Conservation (phyloP, 2,113 vertebrate species). For the Salminus brasiliensis region DNA sequence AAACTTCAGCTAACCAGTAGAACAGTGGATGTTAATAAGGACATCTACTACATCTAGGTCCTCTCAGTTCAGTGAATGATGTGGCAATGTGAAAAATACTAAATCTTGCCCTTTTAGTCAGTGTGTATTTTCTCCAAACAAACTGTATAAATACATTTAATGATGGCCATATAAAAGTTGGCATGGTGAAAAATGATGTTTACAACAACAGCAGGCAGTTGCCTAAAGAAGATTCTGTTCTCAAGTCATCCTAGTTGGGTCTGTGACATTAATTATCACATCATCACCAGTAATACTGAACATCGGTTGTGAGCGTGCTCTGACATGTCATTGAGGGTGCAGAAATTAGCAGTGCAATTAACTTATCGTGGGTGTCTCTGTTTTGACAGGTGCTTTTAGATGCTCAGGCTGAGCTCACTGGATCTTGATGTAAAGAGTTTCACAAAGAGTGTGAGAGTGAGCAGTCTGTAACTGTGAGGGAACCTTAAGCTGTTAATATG, state of each 20-base stretch:
- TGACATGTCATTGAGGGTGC: conserved; percentile 2
- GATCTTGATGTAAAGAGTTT: not conserved
- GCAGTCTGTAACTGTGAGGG: not conserved
- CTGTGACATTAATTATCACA: conserved; percentile 35
- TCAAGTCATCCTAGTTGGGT: not conserved
- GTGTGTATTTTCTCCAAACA: too few species aligned
- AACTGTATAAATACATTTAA: too few species aligned
- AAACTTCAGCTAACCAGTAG: too few species aligned
- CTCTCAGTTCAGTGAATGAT: too few species aligned
- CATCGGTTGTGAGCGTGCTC: not conserved
- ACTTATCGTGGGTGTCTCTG: conserved; percentile 1
- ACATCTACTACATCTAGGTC: too few species aligned
- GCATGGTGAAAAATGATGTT: not conserved
- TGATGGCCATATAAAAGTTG: too few species aligned
- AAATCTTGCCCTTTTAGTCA: too few species aligned
- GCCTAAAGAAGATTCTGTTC: not conserved
- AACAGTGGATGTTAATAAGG: too few species aligned
- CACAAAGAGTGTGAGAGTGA: not conserved
- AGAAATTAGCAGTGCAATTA: conserved; percentile 31
- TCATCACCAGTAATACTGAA: conserved; percentile 11
- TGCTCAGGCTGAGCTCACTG: not conserved
- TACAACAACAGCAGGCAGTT: not conserved
- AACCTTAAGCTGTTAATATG: not conserved
- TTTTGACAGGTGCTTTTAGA: conserved; percentile 15
- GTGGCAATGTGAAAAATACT: too few species aligned